Conservation (phyloP, 2,888 invertebrate genomes). For the Nemapogon koenigi region DNA sequence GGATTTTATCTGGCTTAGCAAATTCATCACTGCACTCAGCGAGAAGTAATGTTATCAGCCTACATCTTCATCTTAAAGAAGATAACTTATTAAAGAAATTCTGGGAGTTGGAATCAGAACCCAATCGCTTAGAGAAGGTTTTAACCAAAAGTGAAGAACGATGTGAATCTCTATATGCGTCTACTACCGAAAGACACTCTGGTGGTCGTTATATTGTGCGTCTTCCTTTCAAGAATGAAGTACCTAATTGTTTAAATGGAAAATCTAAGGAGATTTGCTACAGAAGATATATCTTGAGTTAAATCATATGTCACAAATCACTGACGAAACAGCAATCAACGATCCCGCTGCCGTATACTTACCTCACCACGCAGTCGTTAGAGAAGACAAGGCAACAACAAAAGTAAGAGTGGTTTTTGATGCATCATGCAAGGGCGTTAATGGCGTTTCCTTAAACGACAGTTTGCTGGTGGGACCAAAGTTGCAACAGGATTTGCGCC, state of each 20-base stretch:
- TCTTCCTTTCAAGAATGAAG: slow-evolving; percentile 14
- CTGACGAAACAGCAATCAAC: neutral
- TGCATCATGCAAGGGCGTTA: slow-evolving; percentile 12
- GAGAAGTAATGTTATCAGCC: slow-evolving; percentile 6
- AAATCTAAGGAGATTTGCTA: slow-evolving; percentile 15
- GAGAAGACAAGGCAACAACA: slow-evolving; percentile 10
- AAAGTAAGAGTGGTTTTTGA: slow-evolving; percentile 11
- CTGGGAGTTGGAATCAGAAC: slow-evolving; percentile 17
- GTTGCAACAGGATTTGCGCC: slow-evolving; percentile 16
- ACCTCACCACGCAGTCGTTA: slow-evolving; percentile 10
- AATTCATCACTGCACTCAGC: neutral
- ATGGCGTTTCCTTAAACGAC: slow-evolving; percentile 12
- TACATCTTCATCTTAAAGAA: slow-evolving; percentile 15
- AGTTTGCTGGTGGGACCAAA: slow-evolving; percentile 10
- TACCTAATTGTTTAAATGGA: slow-evolving; percentile 15
- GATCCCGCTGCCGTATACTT: slow-evolving; percentile 10
- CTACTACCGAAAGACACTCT: slow-evolving; percentile 16
- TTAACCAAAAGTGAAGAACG: slow-evolving; percentile 13
- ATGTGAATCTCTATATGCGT: slow-evolving; percentile 15
- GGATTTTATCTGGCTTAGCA: slow-evolving; percentile 18
- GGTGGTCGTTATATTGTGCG: slow-evolving; percentile 14
- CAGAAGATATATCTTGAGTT: slow-evolving; percentile 14
- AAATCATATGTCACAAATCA: slow-evolving; percentile 13
- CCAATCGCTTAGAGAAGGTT: slow-evolving; percentile 12
- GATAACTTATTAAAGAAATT: slow-evolving; percentile 17